These are phyloP conservation scores for Steinernema feltiae DNA, from an alignment of 1,140 invertebrate species.

Conservation along the genomic window DNA sequence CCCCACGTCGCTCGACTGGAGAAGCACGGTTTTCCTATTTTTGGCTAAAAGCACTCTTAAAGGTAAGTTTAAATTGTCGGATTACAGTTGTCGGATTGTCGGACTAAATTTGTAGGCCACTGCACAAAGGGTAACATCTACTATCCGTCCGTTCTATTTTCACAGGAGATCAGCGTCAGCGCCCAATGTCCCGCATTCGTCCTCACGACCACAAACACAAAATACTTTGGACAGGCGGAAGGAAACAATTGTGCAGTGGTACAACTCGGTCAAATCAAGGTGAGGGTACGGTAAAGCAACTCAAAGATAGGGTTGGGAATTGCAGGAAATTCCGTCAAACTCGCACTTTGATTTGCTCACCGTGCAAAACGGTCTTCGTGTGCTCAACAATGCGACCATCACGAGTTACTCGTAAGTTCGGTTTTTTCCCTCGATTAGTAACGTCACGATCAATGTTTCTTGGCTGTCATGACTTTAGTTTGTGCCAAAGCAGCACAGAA, in stretches of 20 bases:
- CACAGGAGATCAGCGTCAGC: not conserved
- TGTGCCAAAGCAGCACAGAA: no score
- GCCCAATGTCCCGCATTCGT: not conserved
- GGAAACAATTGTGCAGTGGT: not conserved
- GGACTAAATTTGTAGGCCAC: not conserved
- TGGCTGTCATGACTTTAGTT: no score
- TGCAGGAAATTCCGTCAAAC: not conserved
- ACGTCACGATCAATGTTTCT: no score
- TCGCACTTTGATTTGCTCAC: not conserved
- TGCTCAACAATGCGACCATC: not conserved
- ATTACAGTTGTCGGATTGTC: no score
- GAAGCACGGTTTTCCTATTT: not conserved
- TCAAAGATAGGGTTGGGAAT: not conserved
- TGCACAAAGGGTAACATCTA: not conserved
- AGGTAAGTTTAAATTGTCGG: not conserved
- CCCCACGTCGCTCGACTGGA: no score
- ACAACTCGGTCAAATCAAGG: not conserved
- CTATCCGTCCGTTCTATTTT: not conserved
- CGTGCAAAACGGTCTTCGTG: not conserved
- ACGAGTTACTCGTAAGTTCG: not conserved
- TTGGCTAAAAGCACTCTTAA: not conserved
- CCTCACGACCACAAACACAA: not conserved
- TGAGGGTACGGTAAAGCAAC: not conserved
- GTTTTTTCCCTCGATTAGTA: not conserved
- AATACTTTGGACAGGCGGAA: not conserved